A percentile compares a stretch with the other conserved stretches of the same genome.
These are phyloP conservation scores for Meta bourneti DNA, from an alignment of 2,888 invertebrate species.

Conservation along the genomic window DNA sequence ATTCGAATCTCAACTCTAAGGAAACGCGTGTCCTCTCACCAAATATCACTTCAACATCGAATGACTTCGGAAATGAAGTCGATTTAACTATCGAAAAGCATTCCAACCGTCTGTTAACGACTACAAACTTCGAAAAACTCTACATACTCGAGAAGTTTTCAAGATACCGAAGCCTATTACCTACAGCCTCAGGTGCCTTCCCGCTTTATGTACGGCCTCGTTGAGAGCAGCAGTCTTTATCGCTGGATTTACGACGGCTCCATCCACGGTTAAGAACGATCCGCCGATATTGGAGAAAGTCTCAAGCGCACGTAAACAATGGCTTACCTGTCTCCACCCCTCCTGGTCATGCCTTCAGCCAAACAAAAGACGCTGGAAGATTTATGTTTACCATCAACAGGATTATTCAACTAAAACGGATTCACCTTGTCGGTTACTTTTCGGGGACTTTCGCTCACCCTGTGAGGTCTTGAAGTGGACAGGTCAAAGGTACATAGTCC, in stretches of 20 bases:
- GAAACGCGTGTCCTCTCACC: no score
- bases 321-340: no score
- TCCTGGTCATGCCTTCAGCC: neutral
- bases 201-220: neutral
- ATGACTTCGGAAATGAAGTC: no score
- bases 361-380: constrained; percentile 19
- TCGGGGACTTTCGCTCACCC: no score
- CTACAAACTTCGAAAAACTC: no score
- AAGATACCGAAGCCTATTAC: no score
- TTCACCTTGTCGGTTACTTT: neutral
- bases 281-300: neutral
- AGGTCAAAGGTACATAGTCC: neutral
- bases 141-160: no score
- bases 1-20: no score
- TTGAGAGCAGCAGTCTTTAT: neutral
- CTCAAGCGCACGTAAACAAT: neutral
- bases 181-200: no score
- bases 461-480: neutral
- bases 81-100: no score
- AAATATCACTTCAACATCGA: no score
- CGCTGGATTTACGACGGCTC: neutral
- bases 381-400: constrained; percentile 45
- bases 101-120: no score
- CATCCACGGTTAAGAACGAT: neutral
- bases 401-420: constrained; percentile 13